phyloP scores from a whole-genome alignment of 2,888 invertebrate species.

The Stictocephala bisonia region DNA sequence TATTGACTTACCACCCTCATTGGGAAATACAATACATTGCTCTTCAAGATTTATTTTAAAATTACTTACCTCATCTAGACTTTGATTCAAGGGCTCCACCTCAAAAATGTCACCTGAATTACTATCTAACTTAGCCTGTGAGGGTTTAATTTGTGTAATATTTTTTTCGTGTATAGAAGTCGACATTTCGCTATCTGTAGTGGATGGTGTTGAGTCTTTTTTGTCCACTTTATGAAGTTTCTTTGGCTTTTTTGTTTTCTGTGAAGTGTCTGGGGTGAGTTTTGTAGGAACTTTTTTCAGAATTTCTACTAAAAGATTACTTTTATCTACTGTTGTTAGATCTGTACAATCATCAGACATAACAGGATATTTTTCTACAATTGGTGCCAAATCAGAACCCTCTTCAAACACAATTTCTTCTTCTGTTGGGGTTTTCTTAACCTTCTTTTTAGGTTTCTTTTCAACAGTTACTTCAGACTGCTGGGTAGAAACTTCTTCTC shows the following conservation, averaged over 20 bases:
- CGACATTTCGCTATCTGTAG: no score
- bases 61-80: no score
- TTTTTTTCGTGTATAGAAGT: no score
- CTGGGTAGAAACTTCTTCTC: constrained; percentile 43
- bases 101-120: no score
- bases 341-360: constrained; percentile 51
- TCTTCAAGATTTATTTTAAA: no score
- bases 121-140: no score
- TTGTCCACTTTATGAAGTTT: background rate
- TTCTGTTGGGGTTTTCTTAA: background rate
- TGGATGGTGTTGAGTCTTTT: no score
- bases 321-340: background rate
- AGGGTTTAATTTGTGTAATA: no score
- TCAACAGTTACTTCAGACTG: constrained; percentile 43
- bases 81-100: no score
- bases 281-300: background rate
- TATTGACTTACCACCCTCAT: no score
- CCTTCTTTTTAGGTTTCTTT: constrained; percentile 21
- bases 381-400: constrained; percentile 58
- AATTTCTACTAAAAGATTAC: constrained; percentile 16
- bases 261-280: no score
- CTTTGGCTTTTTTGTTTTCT: constrained; percentile 10
- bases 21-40: no score
- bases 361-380: constrained; percentile 59
- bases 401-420: constrained; percentile 56